Percentiles rank a stretch among this genome's conserved stretches.
phyloP scores from a whole-genome alignment of 2,888 invertebrate species.

The Amphipyra tragopoginis region DNA sequence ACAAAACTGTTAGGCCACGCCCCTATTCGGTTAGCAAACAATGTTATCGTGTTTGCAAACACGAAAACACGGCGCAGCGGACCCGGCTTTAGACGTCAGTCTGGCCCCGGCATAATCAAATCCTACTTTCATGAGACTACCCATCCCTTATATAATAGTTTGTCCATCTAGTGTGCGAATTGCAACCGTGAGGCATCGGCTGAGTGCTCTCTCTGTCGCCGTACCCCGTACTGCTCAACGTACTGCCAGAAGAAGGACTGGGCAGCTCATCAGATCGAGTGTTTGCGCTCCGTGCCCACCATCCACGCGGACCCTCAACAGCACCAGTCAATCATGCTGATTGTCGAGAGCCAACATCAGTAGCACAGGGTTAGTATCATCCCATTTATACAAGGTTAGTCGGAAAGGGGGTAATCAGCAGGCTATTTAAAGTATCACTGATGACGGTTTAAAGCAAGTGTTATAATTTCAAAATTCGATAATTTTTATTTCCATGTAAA shows the following conservation, averaged over 20 bases:
- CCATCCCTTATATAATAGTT: conserved; percentile 15
- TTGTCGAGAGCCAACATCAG: conserved; percentile 94
- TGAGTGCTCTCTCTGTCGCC: conserved; percentile 95
- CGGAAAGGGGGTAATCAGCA: too few relatives aligned
- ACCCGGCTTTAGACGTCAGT: too few relatives aligned
- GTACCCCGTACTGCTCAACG: conserved; percentile 96
- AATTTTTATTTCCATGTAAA: too few relatives aligned
- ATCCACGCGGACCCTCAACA: conserved; percentile 82
- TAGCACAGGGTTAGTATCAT: conserved; percentile 67
- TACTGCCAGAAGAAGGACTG: conserved; percentile 97
- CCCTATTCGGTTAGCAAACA: too few relatives aligned
- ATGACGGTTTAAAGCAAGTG: too few relatives aligned
- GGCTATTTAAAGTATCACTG: too few relatives aligned
- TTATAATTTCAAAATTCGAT: too few relatives aligned
- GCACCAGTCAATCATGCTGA: conserved; percentile 95
- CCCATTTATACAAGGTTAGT: neutral
- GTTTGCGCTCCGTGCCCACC: conserved; percentile 92
- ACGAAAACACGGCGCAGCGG: too few relatives aligned
- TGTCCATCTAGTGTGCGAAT: conserved; percentile 93
- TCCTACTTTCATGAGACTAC: neutral
- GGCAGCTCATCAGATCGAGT: conserved; percentile 95
- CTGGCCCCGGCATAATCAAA: too few relatives aligned
- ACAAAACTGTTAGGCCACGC: too few relatives aligned
- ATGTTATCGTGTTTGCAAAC: too few relatives aligned
- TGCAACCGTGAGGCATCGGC: conserved; percentile 96